phyloP scores from a whole-genome alignment of 1,140 invertebrate genomes.

The Saccostrea cuccullata region DNA sequence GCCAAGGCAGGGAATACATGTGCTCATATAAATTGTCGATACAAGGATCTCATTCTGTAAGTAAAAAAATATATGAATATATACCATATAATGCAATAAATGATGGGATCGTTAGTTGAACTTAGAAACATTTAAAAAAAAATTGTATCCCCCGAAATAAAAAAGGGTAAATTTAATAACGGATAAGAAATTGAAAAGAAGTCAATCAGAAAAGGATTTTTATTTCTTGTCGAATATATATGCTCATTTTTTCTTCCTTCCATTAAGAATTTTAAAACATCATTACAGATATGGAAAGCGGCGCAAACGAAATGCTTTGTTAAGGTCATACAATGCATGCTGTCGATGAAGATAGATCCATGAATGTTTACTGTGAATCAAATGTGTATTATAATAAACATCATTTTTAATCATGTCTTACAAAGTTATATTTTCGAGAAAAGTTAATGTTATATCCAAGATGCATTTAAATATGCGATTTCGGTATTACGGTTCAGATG shows the following conservation, averaged over 20 bases:
- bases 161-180: no score
- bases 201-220: no score
- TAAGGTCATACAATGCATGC: background rate
- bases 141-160: no score
- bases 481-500: no score
- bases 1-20: background rate
- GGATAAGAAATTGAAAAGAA: no score
- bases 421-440: no score
- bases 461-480: no score
- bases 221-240: no score
- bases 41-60: background rate
- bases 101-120: background rate
- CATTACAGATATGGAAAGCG: slow-evolving; percentile 4
- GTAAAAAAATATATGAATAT: background rate
- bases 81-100: background rate
- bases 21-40: slow-evolving; percentile 12
- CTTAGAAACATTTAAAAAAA: background rate
- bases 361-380: background rate
- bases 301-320: background rate
- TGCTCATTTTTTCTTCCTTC: no score
- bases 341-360: background rate
- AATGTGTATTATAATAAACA: background rate
- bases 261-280: no score
- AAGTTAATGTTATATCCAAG: no score
- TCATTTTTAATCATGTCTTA: no score